Conservation (phyloP, 2,797 vertebrate species). For the Craterocephalus amniculus region DNA sequence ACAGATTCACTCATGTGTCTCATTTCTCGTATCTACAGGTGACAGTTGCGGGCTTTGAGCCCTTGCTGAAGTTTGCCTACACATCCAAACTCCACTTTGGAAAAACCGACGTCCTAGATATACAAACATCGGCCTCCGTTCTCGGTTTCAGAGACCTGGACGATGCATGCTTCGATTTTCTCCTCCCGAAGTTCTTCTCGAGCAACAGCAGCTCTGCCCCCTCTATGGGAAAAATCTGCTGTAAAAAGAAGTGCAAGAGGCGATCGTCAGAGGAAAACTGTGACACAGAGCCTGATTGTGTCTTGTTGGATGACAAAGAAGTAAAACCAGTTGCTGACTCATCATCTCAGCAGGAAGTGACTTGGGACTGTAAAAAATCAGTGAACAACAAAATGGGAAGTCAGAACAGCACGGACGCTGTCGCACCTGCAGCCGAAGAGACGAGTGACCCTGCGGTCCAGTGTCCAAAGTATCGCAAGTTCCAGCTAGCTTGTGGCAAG, state of each 20-base stretch:
- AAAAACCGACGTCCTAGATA: constrained; percentile 91
- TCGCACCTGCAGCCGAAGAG: constrained; percentile 48
- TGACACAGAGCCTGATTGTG: constrained; percentile 35
- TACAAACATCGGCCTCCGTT: constrained; percentile 86
- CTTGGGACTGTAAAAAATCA: constrained; percentile 52
- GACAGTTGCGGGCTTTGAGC: constrained; percentile 90
- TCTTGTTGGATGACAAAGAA: constrained; percentile 71
- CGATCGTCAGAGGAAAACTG: constrained; percentile 14
- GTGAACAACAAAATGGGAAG: constrained; percentile 55
- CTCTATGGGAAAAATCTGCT: constrained; percentile 83
- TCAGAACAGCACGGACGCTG: constrained; percentile 22
- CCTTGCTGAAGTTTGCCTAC: constrained; percentile 94
- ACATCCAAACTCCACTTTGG: constrained; percentile 92
- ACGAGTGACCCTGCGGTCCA: constrained; percentile 73
- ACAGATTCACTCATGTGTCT: constrained; percentile 9
- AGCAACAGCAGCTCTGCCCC: constrained; percentile 67
- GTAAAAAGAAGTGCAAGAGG: constrained; percentile 79
- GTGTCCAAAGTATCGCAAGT: constrained; percentile 93
- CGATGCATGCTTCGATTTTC: constrained; percentile 93
- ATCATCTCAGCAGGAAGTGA: constrained; percentile 71
- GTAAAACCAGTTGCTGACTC: constrained; percentile 75
- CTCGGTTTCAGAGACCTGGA: constrained; percentile 92
- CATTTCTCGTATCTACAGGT: constrained; percentile 78
- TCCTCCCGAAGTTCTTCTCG: constrained; percentile 90
- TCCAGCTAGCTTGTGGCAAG: constrained; percentile 90